phyloP scores from a whole-genome alignment of 2,113 vertebrate species.

The Otolemur garnettii region DNA sequence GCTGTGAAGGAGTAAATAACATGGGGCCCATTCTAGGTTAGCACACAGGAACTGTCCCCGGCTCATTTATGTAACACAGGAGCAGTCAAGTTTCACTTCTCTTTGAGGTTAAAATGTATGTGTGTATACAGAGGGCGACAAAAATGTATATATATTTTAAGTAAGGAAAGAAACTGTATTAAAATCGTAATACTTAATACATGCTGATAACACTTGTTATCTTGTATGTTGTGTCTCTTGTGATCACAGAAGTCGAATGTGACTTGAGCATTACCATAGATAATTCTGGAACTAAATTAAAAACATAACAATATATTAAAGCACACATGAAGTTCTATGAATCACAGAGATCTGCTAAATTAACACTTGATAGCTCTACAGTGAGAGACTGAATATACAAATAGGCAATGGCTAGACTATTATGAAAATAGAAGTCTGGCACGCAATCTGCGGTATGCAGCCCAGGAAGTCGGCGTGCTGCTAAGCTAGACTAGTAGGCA shows the following conservation, averaged over 20 bases:
- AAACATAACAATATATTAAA: constrained; percentile 33
- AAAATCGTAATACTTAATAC: no score
- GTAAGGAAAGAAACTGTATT: no score
- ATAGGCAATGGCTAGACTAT: neutral
- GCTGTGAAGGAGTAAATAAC: constrained; percentile 16
- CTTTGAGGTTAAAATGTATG: neutral
- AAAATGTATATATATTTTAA: no score
- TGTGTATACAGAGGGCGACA: no score
- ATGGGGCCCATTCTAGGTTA: constrained; percentile 24
- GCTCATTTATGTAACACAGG: neutral
- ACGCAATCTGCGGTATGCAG: neutral
- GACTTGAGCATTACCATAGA: neutral
- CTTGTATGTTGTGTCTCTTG: no score
- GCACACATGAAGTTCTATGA: neutral
- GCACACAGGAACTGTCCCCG: neutral
- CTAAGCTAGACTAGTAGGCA: neutral
- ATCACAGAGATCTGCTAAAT: neutral
- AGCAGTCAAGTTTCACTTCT: constrained; percentile 20
- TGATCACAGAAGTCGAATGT: no score
- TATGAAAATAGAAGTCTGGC: constrained; percentile 8
- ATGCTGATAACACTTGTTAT: no score
- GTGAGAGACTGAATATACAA: neutral
- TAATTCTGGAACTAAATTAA: neutral
- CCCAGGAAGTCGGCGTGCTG: neutral
- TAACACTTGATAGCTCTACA: neutral